Evolutionary conservation across 2,888 invertebrate species (phyloP).

Genomic region (Phengaris arion): DNA sequence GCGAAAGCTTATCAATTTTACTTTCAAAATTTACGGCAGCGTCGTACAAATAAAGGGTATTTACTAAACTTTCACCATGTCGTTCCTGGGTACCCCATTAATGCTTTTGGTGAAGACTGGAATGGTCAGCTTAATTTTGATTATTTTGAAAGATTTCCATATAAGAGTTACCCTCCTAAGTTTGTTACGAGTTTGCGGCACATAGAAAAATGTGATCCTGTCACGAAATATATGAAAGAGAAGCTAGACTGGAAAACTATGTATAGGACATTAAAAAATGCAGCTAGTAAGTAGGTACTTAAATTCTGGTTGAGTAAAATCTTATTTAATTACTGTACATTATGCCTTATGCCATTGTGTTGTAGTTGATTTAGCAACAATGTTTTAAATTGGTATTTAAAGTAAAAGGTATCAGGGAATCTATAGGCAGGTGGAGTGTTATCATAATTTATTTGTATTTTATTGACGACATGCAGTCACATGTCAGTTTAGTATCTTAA

Average conservation of each 20-base stretch:
- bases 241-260: constrained; percentile 55
- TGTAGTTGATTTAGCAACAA: too few relatives aligned
- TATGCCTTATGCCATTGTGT: too few relatives aligned
- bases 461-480: too few relatives aligned
- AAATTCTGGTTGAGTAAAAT: neutral
- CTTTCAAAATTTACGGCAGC: constrained; percentile 49
- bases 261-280: constrained; percentile 39
- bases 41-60: constrained; percentile 38
- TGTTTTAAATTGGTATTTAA: too few relatives aligned
- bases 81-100: constrained; percentile 55
- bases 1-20: constrained; percentile 52
- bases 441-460: too few relatives aligned
- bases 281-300: constrained; percentile 47
- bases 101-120: constrained; percentile 59
- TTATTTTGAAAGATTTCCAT: constrained; percentile 61
- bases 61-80: constrained; percentile 46
- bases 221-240: constrained; percentile 51
- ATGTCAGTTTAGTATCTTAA: too few relatives aligned
- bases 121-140: constrained; percentile 58
- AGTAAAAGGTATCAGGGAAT: too few relatives aligned
- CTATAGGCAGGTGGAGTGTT: too few relatives aligned
- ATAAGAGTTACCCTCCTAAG: constrained; percentile 59
- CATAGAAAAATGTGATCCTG: constrained; percentile 54
- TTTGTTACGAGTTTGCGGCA: constrained; percentile 52
- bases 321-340: too few relatives aligned